Conservation (phyloP, 2,888 invertebrate species). For the Sepiola atlantica region DNA sequence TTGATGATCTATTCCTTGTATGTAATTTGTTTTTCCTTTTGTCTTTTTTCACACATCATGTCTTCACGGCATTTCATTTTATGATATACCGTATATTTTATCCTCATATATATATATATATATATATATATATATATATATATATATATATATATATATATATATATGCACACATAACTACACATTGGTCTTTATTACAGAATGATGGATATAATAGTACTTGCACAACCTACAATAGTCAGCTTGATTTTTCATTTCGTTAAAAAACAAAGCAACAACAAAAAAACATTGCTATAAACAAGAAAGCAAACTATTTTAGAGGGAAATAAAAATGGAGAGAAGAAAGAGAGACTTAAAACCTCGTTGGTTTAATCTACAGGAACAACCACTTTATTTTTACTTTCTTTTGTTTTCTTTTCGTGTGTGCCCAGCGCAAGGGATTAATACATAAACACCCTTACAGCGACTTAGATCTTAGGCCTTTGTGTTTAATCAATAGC, state of each 20-base stretch:
- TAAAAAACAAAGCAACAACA: background rate
- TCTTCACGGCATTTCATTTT: too few relatives aligned
- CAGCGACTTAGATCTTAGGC: background rate
- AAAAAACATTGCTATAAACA: background rate
- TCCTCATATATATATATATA: too few relatives aligned
- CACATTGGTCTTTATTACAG: too few relatives aligned
- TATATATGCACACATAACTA: too few relatives aligned
- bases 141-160: too few relatives aligned
- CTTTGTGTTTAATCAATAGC: background rate
- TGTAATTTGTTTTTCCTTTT: too few relatives aligned
- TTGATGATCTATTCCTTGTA: too few relatives aligned
- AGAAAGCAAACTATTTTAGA: background rate
- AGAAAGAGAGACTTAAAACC: background rate
- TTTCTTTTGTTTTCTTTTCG: background rate
- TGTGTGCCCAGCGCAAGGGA: background rate
- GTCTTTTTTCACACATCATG: too few relatives aligned
- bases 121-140: too few relatives aligned
- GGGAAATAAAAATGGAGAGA: background rate
- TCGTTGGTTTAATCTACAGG: background rate
- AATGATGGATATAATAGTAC: too few relatives aligned
- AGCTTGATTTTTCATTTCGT: background rate
- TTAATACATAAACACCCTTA: background rate
- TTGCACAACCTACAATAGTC: background rate
- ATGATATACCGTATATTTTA: too few relatives aligned
- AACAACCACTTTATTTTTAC: background rate